phyloP scores from a whole-genome alignment of 1,140 invertebrate genomes.

The Sarcophaga peregrina region DNA sequence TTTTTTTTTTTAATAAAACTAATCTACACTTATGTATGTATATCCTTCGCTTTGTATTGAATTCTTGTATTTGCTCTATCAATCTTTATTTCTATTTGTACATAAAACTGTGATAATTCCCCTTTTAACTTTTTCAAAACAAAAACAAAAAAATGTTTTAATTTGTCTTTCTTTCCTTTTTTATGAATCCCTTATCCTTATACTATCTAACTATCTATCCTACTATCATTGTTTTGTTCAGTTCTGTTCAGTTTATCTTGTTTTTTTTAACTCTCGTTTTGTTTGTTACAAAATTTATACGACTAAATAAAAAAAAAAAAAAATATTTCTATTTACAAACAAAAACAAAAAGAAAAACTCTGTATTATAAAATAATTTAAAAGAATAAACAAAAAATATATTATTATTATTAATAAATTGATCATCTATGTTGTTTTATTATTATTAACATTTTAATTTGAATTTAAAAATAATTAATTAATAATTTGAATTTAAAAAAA shows the following conservation, averaged over 20 bases:
- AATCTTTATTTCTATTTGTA: constrained; percentile 13
- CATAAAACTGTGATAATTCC: constrained; percentile 40
- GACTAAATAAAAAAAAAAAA: no score
- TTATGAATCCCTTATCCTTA: neutral
- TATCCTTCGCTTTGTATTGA: no score
- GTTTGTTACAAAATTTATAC: constrained; percentile 7
- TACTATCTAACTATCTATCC: neutral
- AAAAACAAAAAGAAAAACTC: neutral
- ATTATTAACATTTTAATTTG: neutral
- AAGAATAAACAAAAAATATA: constrained; percentile 11
- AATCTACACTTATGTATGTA: no score
- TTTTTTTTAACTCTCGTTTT: constrained; percentile 13
- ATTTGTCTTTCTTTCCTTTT: neutral
- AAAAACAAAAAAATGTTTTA: constrained; percentile 27
- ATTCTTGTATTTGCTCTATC: neutral
- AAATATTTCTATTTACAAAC: constrained; percentile 16
- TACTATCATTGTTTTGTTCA: neutral
- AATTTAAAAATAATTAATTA: neutral
- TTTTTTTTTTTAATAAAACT: no score
- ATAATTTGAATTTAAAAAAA: neutral
- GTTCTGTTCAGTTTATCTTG: neutral
- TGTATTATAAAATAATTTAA: constrained; percentile 33
- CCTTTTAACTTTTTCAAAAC: neutral
- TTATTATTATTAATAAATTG: neutral
- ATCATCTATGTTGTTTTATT: no score